These are phyloP conservation scores for Dynastes maya DNA, from an alignment of 2,888 invertebrate genomes.

Conservation along the genomic window DNA sequence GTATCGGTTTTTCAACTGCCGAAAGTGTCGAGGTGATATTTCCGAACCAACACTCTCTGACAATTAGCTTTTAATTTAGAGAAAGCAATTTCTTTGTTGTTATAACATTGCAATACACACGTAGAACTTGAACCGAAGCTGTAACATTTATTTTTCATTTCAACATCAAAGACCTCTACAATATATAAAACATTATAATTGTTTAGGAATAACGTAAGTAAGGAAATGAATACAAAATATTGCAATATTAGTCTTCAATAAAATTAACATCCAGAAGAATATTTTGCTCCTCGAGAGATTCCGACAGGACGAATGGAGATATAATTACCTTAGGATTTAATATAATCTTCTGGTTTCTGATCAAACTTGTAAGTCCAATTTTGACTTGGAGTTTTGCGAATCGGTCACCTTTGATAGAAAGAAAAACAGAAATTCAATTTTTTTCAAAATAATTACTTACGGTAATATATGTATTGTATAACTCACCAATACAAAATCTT, in stretches of 20 bases:
- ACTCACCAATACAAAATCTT: conserved; percentile 74
- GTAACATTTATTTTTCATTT: too few relatives aligned
- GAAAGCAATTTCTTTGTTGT: too few relatives aligned
- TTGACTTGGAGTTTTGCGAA: conserved; percentile 32
- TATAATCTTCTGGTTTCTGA: conserved; percentile 25
- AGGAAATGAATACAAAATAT: not conserved
- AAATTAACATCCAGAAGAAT: conserved; percentile 56
- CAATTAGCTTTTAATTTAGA: too few relatives aligned
- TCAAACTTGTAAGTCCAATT: conserved; percentile 27
- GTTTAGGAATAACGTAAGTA: not conserved
- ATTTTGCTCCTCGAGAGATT: conserved; percentile 72
- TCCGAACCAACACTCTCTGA: too few relatives aligned
- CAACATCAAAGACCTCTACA: too few relatives aligned
- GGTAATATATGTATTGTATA: too few relatives aligned
- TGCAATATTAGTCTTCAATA: not conserved
- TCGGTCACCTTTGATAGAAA: conserved; percentile 14
- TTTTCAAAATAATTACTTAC: too few relatives aligned
- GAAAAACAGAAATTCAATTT: not conserved
- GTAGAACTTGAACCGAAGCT: too few relatives aligned
- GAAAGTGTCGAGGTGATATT: too few relatives aligned
- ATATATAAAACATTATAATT: too few relatives aligned
- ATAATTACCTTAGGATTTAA: conserved; percentile 25
- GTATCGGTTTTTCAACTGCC: too few relatives aligned
- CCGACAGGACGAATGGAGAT: not conserved
- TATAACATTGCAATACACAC: too few relatives aligned